Conservation (phyloP, 2,797 vertebrate genomes). For the Taeniopygia guttata region DNA sequence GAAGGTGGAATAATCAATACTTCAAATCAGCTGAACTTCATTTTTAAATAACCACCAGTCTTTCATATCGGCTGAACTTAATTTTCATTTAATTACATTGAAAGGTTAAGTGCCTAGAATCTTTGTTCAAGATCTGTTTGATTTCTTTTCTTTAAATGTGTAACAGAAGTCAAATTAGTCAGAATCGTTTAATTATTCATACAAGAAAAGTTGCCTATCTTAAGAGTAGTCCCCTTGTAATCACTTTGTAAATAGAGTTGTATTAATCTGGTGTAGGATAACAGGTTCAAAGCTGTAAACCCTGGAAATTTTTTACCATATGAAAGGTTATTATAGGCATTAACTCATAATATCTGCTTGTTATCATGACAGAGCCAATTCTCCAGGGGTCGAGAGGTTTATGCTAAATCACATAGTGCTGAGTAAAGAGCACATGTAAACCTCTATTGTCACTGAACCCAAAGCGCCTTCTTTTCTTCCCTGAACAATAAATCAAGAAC, state of each 20-base stretch:
- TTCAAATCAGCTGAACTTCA: background rate
- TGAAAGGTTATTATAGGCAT: constrained; percentile 47
- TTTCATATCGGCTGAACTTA: background rate
- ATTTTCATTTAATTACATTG: background rate
- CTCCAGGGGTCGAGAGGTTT: background rate
- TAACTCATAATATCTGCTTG: constrained; percentile 34
- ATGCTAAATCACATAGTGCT: background rate
- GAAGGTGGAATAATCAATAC: background rate
- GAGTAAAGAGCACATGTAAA: constrained; percentile 8
- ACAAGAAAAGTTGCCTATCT: constrained; percentile 45
- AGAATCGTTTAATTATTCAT: constrained; percentile 65
- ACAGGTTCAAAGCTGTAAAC: constrained; percentile 77
- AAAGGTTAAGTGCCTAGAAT: background rate
- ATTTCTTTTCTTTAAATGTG: constrained; percentile 1
- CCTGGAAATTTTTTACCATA: constrained; percentile 74
- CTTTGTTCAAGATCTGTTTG: background rate
- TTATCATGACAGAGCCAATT: background rate
- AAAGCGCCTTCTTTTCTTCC: background rate
- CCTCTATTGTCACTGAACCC: background rate
- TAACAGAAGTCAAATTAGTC: background rate
- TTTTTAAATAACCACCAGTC: background rate
- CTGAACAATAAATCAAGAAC: background rate
- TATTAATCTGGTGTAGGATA: constrained; percentile 49
- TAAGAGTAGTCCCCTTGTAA: constrained; percentile 31
- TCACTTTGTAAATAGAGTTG: constrained; percentile 62